phyloP scores from a whole-genome alignment of 2,888 invertebrate species.

The Drosophila falleni region DNA sequence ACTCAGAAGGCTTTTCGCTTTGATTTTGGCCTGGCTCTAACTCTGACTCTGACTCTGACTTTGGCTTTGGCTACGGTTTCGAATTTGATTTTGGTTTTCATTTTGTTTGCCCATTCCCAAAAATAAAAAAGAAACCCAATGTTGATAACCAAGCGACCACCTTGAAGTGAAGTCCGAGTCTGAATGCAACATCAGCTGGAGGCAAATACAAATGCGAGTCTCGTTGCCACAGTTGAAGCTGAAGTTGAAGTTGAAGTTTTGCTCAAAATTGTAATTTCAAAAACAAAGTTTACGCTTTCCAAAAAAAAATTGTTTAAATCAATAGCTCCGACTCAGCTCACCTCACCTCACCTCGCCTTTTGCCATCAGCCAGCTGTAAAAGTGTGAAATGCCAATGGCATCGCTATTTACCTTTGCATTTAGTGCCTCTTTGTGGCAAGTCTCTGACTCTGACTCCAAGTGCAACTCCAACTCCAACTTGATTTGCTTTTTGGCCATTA shows the following conservation, averaged over 20 bases:
- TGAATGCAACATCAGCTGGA: constrained; percentile 30
- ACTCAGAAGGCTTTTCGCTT: constrained; percentile 20
- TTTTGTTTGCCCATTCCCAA: constrained; percentile 44
- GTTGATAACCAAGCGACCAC: constrained; percentile 42
- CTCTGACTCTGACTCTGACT: background rate
- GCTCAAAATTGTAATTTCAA: constrained; percentile 67
- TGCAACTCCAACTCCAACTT: too few relatives aligned
- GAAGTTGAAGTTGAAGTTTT: constrained; percentile 36
- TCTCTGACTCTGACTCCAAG: background rate
- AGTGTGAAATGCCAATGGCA: constrained; percentile 77
- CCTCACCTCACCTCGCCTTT: constrained; percentile 16
- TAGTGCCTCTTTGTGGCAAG: constrained; percentile 56
- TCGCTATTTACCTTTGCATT: constrained; percentile 68
- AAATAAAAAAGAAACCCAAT: constrained; percentile 13
- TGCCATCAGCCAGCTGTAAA: constrained; percentile 67
- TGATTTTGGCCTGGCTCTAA: background rate
- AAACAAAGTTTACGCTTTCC: constrained; percentile 80
- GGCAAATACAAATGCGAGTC: constrained; percentile 54
- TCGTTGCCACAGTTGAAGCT: constrained; percentile 34
- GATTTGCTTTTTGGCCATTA: constrained; percentile 64
- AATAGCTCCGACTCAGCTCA: too few relatives aligned
- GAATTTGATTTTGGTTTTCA: constrained; percentile 32
- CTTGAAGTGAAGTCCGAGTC: constrained; percentile 38
- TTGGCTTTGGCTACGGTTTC: constrained; percentile 43
- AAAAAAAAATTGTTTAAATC: constrained; percentile 64